A percentile compares a stretch with the other conserved stretches of the same genome.
Evolutionary conservation across 1,140 invertebrate genomes (phyloP).

Genomic region (Neotoxoptera formosana): DNA sequence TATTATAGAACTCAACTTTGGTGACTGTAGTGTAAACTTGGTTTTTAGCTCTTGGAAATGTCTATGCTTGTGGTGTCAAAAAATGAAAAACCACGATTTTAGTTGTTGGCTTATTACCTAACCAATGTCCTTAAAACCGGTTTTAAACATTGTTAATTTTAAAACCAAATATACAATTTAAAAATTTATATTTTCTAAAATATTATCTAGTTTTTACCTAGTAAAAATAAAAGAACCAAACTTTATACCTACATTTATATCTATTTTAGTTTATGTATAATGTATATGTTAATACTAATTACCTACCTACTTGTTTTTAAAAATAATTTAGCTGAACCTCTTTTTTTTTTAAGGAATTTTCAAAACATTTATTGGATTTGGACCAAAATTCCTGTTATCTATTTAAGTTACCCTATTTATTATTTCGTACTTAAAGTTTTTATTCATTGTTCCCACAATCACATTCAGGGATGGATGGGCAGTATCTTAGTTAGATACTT

Average conservation of each 20-base stretch:
- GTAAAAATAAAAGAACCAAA: too few relatives aligned
- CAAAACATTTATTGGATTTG: constrained; percentile 1
- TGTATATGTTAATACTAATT: background rate
- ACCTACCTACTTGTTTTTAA: background rate
- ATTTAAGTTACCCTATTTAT: background rate
- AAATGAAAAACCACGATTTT: background rate
- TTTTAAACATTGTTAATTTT: background rate
- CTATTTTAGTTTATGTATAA: too few relatives aligned
- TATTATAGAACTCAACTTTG: background rate
- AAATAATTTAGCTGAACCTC: background rate
- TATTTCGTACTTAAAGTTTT: background rate
- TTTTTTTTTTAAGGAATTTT: background rate
- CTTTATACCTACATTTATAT: too few relatives aligned
- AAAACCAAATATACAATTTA: too few relatives aligned
- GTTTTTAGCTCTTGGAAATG: background rate
- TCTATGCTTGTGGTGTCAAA: background rate
- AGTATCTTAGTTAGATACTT: too few relatives aligned
- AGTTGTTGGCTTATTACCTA: background rate
- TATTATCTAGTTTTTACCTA: too few relatives aligned
- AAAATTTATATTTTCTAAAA: too few relatives aligned
- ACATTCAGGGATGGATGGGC: background rate
- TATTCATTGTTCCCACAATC: background rate
- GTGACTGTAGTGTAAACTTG: background rate
- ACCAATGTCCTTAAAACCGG: background rate
- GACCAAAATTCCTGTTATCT: background rate